Evolutionary conservation across 2,797 vertebrate genomes (phyloP), one percentile per base, ranked within the genome.

Genomic region (Megalops cyprinoides): DNA sequence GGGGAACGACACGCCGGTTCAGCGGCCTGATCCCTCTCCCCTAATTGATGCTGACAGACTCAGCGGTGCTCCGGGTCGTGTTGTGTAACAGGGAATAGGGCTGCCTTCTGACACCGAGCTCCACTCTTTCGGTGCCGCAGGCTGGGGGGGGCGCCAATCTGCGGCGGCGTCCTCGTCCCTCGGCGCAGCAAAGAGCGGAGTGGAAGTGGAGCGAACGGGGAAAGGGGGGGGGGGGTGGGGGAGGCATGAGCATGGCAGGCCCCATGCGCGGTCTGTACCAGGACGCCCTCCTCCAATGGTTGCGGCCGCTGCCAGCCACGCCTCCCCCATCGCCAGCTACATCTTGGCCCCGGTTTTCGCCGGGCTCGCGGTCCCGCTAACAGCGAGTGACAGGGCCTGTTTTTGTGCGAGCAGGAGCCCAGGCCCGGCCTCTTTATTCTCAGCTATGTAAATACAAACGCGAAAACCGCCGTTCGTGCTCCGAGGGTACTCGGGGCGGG

Each of bases 31-130:
- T 81, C 81, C 84, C 84, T 83, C 82, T 82, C 79, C 86, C 82
- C 80, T 82, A 85, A 88, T 82, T 83, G 85, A 90, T 87, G 86
- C 85, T 74, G 87, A 89, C 87, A 87, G 82, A 87, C 83, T 83
- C 83, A 78, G 83, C 84, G 83, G 85, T 85, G 88, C 86, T 88
- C 85, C 84, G 87, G 84, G 84, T 67, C 76, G 80, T 83, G 86
- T 88, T 89, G 89, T 90, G 85, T 85, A 89, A 90, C 86, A 86
- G 79, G 37, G 42, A 86, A 90, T 44, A 86, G 83, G n/a, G 84
- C 81, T 37, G 76, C 25, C 82, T 55, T 82, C 67, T 44, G 37
- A 42, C 44, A 25, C 25, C 4, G 46, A 60, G 7, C 42, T 15
- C 44, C 73, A 74, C 73, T 74, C 73, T 28, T 28, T 49, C 44